These are phyloP conservation scores for Bruchidius siliquastri DNA, from an alignment of 2,888 invertebrate species.

Conservation along the genomic window DNA sequence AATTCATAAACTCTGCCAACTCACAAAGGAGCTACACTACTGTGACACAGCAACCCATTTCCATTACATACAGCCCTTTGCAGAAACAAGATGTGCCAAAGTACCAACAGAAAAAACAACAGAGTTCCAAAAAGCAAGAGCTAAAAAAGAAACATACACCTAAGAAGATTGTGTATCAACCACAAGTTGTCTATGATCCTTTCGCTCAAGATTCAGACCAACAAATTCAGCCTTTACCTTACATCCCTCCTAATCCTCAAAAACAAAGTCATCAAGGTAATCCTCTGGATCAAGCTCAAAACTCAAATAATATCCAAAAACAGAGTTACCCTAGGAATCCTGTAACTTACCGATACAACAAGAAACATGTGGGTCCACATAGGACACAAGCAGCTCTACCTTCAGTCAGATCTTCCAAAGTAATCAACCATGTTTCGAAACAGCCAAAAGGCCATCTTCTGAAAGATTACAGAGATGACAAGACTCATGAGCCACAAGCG, in stretches of 20 bases:
- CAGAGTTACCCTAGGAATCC: not conserved
- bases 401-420: not conserved
- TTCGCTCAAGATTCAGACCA: not conserved
- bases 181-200: conserved; percentile 1
- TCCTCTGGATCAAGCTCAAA: not conserved
- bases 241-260: not conserved
- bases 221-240: not conserved
- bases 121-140: not conserved
- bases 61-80: not conserved
- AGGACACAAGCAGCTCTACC: not conserved
- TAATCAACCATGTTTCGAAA: conserved; percentile 1
- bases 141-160: not conserved
- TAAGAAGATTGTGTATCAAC: not conserved
- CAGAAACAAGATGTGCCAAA: not conserved
- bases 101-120: not conserved
- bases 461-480: conserved; percentile 32
- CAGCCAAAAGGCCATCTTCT: conserved; percentile 10
- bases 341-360: not conserved
- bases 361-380: conserved; percentile 3
- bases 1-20: not conserved
- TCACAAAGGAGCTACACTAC: not conserved
- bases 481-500: conserved; percentile 25
- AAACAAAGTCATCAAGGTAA: not conserved
- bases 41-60: not conserved
- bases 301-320: not conserved